Evolutionary conservation across 2,113 vertebrate genomes (phyloP), one percentile per base, ranked within the genome.

Genomic region (Caranx ignobilis): DNA sequence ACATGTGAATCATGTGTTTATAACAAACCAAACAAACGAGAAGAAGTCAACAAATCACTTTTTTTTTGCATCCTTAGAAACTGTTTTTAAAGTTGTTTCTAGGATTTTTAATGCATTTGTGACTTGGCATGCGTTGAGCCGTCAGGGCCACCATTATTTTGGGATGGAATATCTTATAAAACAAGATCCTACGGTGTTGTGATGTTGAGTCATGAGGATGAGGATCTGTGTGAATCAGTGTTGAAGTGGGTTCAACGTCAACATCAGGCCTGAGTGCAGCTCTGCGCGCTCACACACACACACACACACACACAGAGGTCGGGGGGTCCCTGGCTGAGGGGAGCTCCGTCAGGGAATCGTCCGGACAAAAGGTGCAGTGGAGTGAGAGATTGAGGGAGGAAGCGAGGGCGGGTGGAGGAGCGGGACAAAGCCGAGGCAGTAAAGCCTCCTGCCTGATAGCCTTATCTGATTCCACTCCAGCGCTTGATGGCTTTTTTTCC

Each of bases 341-440:
- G 84, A 82, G 77, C 87, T 87, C 96, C 92, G 93, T 92, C 93
- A 94, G 96, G 95, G 97, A 97, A 95, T 95, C 92, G 95, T 79
- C 84, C 65, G 86, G 93, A 99, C 97, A 99, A 99, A 98, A 97
- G 97, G 94, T 96, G 96, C 96, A 89, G 93, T 96, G 96, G 94
- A 97, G 95, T 99, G 97, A 96, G 96, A 97, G 97, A 97, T 96
- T 95, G 96, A 96, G 95, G 95, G 95, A 94, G 92, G 93, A 94
- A 87, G 94, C 95, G 82, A 87, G 92, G 91, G 89, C 74, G 90
- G 95, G 95, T 82, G 95, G 93, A 95, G 93, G 94, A 95, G 96
- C 92, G 93, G 96, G 96, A 97, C 96, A 97, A 97, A 97, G 96
- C 94, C 80, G 65, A 85, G 93, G 89, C 90, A 75, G 94, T 94